Conservation (phyloP, 1,140 invertebrate genomes). For the Bactericera cockerelli region DNA sequence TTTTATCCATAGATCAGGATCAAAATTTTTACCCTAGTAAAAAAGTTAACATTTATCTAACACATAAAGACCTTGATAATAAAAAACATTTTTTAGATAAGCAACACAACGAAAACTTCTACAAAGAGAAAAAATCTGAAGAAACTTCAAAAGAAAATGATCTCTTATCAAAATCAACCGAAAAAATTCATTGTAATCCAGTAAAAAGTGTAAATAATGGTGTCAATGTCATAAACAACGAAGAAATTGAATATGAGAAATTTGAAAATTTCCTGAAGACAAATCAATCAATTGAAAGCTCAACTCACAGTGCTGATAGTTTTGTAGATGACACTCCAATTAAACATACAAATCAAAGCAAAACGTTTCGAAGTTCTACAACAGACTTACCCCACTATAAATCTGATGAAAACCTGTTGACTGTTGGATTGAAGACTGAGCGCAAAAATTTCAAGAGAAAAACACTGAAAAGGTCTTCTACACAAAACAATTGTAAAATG, state of each 20-base stretch:
- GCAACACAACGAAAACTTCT: neutral
- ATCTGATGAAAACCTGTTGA: neutral
- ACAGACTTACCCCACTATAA: neutral
- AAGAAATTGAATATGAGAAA: neutral
- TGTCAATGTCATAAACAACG: neutral
- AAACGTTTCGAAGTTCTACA: neutral
- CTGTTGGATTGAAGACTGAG: neutral
- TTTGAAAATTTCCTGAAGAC: neutral
- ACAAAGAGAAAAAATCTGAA: neutral
- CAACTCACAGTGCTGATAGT: neutral
- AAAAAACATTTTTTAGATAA: neutral
- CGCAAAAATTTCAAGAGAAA: neutral
- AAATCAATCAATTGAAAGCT: neutral
- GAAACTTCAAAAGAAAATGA: neutral
- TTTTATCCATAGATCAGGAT: neutral
- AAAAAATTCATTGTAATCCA: neutral
- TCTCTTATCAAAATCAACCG: neutral
- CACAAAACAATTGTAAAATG: neutral
- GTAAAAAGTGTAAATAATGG: neutral
- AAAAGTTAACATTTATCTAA: neutral
- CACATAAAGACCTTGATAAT: neutral
- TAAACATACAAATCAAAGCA: neutral
- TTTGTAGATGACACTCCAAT: neutral
- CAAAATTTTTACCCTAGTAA: neutral
- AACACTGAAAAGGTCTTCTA: neutral